A percentile compares a stretch with the other conserved stretches of the same genome.
Conservation (phyloP, 2,888 invertebrate species). For the Ellobium chinense region DNA sequence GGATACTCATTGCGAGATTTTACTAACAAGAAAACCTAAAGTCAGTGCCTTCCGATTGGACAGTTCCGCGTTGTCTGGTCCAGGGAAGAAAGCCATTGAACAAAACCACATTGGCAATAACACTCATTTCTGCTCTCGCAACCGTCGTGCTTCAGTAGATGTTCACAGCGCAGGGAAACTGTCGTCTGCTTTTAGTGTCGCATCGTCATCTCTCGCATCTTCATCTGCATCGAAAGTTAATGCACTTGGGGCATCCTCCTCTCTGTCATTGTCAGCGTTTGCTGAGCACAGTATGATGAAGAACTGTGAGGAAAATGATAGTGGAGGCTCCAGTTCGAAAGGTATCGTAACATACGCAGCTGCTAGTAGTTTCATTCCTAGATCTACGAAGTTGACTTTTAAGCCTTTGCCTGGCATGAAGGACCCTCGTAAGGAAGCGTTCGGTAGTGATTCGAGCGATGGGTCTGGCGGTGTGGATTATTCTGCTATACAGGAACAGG, state of each 20-base stretch:
- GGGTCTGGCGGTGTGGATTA: background rate
- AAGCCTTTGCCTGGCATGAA: slow-evolving; percentile 34
- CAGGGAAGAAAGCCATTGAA: slow-evolving; percentile 10
- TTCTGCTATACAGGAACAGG: background rate
- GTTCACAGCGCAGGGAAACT: slow-evolving; percentile 18
- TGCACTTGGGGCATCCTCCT: background rate
- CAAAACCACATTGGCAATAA: slow-evolving; percentile 32
- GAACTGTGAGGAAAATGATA: background rate
- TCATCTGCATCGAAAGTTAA: slow-evolving; percentile 27
- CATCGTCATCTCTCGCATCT: slow-evolving; percentile 23
- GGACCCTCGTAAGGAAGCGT: slow-evolving; percentile 34
- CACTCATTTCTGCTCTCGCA: slow-evolving; percentile 33
- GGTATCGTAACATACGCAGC: slow-evolving; percentile 31
- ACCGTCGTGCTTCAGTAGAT: slow-evolving; percentile 32
- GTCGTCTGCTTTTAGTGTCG: slow-evolving; percentile 26
- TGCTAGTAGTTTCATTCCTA: slow-evolving; percentile 40
- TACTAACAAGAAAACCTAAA: slow-evolving; percentile 40
- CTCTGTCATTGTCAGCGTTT: slow-evolving; percentile 3
- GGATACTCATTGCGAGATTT: slow-evolving; percentile 45
- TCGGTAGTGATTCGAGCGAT: slow-evolving; percentile 20
- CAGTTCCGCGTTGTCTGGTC: background rate
- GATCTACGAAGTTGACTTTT: slow-evolving; percentile 28
- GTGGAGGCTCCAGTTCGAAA: background rate
- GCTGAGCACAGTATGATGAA: background rate
- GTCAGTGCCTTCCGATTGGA: slow-evolving; percentile 16